These are phyloP conservation scores for Drosophila rubida DNA, from an alignment of 2,888 invertebrate genomes.

Conservation along the genomic window DNA sequence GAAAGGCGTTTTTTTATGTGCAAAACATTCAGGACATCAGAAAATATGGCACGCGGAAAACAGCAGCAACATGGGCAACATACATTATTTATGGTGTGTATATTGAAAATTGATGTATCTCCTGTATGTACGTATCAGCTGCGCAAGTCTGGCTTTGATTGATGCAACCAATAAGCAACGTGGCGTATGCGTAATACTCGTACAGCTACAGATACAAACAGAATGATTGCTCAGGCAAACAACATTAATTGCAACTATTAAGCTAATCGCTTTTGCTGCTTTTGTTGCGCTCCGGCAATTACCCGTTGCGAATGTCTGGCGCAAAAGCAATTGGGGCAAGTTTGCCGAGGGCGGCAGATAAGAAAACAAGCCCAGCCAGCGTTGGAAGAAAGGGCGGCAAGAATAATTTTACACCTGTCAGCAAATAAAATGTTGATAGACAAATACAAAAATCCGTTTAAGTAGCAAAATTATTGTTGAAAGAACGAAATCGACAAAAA, in stretches of 20 bases:
- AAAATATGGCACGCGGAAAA: conserved; percentile 60
- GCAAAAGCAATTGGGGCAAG: conserved; percentile 19
- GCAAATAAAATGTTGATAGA: conserved; percentile 75
- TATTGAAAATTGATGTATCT: conserved; percentile 41
- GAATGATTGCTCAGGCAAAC: conserved; percentile 40
- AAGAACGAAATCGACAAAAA: conserved; percentile 48
- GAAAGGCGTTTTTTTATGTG: conserved; percentile 49
- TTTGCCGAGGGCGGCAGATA: conserved; percentile 10
- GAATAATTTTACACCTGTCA: conserved; percentile 78
- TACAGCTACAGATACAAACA: conserved; percentile 31
- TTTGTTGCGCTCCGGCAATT: conserved; percentile 54
- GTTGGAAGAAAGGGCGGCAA: conserved; percentile 19
- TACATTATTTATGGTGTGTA: conserved; percentile 69
- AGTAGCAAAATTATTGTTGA: conserved; percentile 77
- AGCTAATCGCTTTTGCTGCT: conserved; percentile 66
- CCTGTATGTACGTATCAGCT: conserved; percentile 13
- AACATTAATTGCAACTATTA: conserved; percentile 72
- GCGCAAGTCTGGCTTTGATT: conserved; percentile 55
- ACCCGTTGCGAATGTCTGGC: conserved; percentile 44
- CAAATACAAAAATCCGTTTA: conserved; percentile 75
- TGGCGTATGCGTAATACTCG: conserved; percentile 52
- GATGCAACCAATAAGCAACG: conserved; percentile 57
- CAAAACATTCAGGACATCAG: conserved; percentile 60
- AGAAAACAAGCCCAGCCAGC: not conserved
- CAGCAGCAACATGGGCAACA: conserved; percentile 56